These are phyloP conservation scores for Spinus pinus DNA, from an alignment of 2,797 vertebrate species.

Conservation along the genomic window DNA sequence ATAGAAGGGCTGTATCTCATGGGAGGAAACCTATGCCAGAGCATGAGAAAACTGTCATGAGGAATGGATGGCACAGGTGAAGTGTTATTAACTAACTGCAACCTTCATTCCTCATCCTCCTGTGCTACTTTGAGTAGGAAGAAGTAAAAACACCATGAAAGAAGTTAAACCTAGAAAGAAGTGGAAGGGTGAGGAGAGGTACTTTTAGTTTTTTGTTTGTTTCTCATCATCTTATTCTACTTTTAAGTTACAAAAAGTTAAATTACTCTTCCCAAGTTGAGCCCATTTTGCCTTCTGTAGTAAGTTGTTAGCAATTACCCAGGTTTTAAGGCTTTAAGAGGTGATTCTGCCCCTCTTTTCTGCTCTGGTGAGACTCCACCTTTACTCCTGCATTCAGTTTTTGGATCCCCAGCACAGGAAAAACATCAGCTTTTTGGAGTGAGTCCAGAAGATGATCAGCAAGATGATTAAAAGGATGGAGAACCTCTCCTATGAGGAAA, in stretches of 20 bases:
- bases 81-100: neutral
- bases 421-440: accelerated
- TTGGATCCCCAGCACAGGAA: neutral
- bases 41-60: neutral
- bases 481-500: neutral
- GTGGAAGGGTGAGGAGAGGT: accelerated
- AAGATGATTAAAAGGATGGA: neutral
- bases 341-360: neutral
- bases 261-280: neutral
- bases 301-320: neutral
- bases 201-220: neutral
- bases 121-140: neutral
- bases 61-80: neutral
- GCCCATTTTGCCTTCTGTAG: neutral
- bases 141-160: neutral
- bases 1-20: neutral
- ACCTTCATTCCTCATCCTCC: accelerated
- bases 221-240: neutral
- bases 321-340: neutral
- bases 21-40: neutral
- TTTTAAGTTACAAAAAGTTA: neutral
- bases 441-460: neutral
- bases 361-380: neutral
- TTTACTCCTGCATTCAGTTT: neutral
- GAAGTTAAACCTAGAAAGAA: neutral